These are phyloP conservation scores for Drosophila yakuba DNA, from an alignment of 1,140 invertebrate genomes.

Conservation along the genomic window DNA sequence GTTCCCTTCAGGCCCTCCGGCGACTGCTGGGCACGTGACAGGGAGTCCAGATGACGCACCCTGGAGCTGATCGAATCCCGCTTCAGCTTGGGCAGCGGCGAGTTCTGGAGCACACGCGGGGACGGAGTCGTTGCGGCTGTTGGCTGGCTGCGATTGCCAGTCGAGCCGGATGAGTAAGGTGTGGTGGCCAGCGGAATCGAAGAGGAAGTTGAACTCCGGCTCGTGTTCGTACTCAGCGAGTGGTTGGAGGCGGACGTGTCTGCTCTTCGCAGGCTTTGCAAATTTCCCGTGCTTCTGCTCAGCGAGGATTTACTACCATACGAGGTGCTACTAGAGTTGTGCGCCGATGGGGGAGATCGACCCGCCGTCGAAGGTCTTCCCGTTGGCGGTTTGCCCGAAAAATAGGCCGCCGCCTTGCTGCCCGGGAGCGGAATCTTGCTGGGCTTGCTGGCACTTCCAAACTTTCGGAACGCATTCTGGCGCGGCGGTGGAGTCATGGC, in stretches of 20 bases:
- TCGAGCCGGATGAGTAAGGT: slow-evolving; percentile 68
- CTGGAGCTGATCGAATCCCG: slow-evolving; percentile 87
- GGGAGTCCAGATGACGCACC: slow-evolving; percentile 86
- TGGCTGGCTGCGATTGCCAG: slow-evolving; percentile 61
- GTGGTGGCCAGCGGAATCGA: slow-evolving; percentile 82
- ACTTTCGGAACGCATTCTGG: slow-evolving; percentile 62
- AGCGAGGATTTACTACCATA: slow-evolving; percentile 84
- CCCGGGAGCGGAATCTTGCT: slow-evolving; percentile 90
- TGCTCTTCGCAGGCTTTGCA: slow-evolving; percentile 84
- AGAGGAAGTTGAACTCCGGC: slow-evolving; percentile 79
- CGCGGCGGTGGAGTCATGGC: slow-evolving; percentile 40
- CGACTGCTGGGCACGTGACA: slow-evolving; percentile 79
- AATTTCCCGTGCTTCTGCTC: slow-evolving; percentile 84
- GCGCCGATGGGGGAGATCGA: slow-evolving; percentile 76
- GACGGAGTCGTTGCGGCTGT: slow-evolving; percentile 83
- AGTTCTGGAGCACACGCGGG: slow-evolving; percentile 81
- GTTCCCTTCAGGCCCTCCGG: slow-evolving; percentile 48
- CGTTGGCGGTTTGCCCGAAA: slow-evolving; percentile 86
- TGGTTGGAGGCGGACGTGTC: slow-evolving; percentile 83
- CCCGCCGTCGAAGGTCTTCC: slow-evolving; percentile 68
- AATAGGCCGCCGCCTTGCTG: slow-evolving; percentile 82
- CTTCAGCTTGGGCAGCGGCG: slow-evolving; percentile 86
- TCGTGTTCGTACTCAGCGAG: slow-evolving; percentile 76
- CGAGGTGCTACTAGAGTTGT: slow-evolving; percentile 82
- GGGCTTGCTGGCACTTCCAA: slow-evolving; percentile 86